These are phyloP conservation scores for Bothrops jararaca DNA, from an alignment of 2,113 vertebrate species.

Conservation along the genomic window DNA sequence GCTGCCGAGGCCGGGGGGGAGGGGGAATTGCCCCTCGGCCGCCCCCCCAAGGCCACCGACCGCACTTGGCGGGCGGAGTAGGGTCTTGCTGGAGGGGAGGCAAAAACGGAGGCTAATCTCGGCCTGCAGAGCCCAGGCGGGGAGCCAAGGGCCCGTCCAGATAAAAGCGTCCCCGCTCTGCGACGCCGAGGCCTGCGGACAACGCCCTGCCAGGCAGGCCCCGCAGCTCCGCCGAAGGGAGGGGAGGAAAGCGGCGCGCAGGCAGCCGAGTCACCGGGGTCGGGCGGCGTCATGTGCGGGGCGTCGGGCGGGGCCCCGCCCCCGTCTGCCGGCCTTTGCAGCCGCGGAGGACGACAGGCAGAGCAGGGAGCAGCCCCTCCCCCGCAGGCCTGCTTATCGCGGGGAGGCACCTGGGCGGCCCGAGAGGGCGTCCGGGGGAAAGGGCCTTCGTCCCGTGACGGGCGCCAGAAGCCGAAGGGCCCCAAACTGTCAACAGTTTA, in stretches of 20 bases:
- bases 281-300: too few species aligned
- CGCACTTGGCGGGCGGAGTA: neutral
- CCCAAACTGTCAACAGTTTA: neutral
- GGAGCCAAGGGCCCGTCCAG: neutral
- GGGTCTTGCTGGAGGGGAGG: too few species aligned
- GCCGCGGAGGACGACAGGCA: neutral
- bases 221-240: neutral
- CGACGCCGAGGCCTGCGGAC: neutral
- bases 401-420: constrained; percentile 43
- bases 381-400: constrained; percentile 52
- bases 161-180: neutral
- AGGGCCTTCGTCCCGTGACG: constrained; percentile 7
- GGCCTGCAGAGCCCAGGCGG: too few species aligned
- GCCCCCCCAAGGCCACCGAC: neutral
- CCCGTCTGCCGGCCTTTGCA: neutral
- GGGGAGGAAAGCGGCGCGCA: neutral
- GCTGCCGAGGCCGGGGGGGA: too few species aligned
- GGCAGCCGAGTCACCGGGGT: too few species aligned
- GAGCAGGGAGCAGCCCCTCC: neutral
- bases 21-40: too few species aligned
- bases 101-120: neutral
- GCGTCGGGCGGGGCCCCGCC: too few species aligned
- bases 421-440: fast-evolving
- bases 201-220: neutral
- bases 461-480: constrained; percentile 11